Evolutionary conservation across 2,797 vertebrate species (phyloP), one percentile per base, ranked within the genome.

Genomic region (Syngnathus rostellatus): DNA sequence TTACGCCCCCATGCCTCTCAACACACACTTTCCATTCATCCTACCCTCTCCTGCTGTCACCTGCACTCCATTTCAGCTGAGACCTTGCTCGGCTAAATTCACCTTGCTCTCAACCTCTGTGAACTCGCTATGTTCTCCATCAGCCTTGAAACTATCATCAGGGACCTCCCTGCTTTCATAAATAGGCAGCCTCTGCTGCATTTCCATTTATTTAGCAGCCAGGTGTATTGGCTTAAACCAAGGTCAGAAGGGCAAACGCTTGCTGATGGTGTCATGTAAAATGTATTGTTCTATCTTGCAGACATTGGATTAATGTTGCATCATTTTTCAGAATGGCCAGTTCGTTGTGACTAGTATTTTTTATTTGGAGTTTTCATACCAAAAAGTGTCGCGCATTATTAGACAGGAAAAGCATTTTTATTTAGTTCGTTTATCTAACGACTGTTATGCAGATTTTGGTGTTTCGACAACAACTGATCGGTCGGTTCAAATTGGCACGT

Each of bases 81-180:
- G 83, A 72, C 79, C 82, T 81, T 61, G 70, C 80, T 80, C 78
- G 60, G 86, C 85, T 82, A 76, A 81, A 83, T 88, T 90, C 85
- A 88, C 85, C 83, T 87, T 85, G 73, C 78, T 76, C 81, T 83
- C 80, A 68, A 87, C 85, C 77, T 80, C 78, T 66, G 71, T 79
- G 76, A 88, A 87, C 83, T 69, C 55, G 74, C 83, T 81, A 76
- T 88, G 85, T 86, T 89, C 86, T 87, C 85, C 80, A 85, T 86
- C 84, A 83, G 77, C 80, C 70, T 81, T 70, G 71, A 79, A 83
- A 79, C 73, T 78, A 72, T 87, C 76, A 72, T 4, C 48, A 58
- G 65, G 64, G 76, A 16, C 63, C 16, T 80, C 40, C 59, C 60
- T 45, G 67, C 73, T 65, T 73, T 79, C 67, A 81, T 73, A 81